Conservation (phyloP, 92 coral and sea anemone species). For the Paragorgia papillata region DNA sequence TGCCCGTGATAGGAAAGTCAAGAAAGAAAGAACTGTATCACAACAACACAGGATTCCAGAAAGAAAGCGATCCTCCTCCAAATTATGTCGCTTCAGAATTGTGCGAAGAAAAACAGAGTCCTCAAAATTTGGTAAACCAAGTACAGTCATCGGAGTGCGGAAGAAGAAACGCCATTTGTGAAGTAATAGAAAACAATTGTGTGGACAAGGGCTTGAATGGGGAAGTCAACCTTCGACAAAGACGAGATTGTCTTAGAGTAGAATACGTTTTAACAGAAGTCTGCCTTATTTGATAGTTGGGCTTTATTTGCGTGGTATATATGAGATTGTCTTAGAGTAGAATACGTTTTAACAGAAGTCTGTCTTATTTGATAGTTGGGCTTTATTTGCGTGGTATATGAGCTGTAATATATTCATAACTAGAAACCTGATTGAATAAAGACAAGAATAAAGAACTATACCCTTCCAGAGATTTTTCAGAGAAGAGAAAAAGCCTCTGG, state of each 20-base stretch:
- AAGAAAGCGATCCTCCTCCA: not conserved
- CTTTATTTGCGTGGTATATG: not conserved
- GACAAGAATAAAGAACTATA: not conserved
- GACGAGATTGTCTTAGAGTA: slow-evolving; percentile 20
- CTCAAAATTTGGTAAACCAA: not conserved
- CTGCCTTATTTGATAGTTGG: slow-evolving; percentile 29
- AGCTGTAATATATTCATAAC: too few species aligned
- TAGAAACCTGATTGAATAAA: not conserved
- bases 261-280: slow-evolving; percentile 30
- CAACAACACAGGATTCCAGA: not conserved
- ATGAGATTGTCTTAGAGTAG: slow-evolving; percentile 24
- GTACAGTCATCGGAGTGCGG: not conserved
- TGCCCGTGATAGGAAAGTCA: too few species aligned
- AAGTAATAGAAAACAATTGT: slow-evolving; percentile 24
- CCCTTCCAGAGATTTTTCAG: too few species aligned
- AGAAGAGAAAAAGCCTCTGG: too few species aligned
- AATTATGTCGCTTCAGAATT: not conserved
- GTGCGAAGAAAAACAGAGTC: not conserved
- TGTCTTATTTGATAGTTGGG: slow-evolving; percentile 30
- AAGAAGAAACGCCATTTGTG: slow-evolving; percentile 40
- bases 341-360: slow-evolving; percentile 25
- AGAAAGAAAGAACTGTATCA: too few species aligned
- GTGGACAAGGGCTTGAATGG: not conserved
- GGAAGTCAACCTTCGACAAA: slow-evolving; percentile 11
- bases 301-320: not conserved